phyloP scores from a whole-genome alignment of 2,888 invertebrate genomes.

The Epirrhoe tristata region DNA sequence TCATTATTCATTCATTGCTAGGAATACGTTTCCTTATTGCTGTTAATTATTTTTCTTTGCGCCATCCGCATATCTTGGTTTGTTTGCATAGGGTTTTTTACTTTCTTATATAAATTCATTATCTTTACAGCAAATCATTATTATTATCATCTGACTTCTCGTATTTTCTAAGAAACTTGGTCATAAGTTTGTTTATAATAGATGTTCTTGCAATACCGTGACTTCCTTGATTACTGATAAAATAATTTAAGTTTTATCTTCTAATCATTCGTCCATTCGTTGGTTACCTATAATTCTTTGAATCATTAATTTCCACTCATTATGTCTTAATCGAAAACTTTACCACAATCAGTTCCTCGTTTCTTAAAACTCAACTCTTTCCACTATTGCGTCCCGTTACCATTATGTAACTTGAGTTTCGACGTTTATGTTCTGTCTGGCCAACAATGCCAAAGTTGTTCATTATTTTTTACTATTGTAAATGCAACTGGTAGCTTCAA shows the following conservation, averaged over 20 bases:
- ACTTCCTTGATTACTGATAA: constrained; percentile 16
- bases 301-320: background rate
- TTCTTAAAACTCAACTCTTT: background rate
- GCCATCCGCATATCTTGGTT: background rate
- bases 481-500: background rate
- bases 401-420: background rate
- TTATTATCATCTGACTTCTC: background rate
- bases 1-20: constrained; percentile 14
- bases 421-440: background rate
- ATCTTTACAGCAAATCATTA: constrained; percentile 1
- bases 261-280: constrained; percentile 1
- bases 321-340: background rate
- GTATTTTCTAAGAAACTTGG: background rate
- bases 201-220: background rate
- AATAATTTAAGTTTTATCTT: constrained; percentile 3
- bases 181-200: background rate
- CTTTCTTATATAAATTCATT: background rate
- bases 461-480: background rate
- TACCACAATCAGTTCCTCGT: background rate
- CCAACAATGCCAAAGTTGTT: background rate
- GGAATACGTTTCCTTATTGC: constrained; percentile 11
- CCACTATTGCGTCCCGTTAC: background rate
- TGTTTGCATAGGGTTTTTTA: background rate
- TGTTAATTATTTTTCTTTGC: constrained; percentile 1
- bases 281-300: constrained; percentile 7